Evolutionary conservation across 1,140 invertebrate genomes (phyloP).

Genomic region (Drosophila pachea): DNA sequence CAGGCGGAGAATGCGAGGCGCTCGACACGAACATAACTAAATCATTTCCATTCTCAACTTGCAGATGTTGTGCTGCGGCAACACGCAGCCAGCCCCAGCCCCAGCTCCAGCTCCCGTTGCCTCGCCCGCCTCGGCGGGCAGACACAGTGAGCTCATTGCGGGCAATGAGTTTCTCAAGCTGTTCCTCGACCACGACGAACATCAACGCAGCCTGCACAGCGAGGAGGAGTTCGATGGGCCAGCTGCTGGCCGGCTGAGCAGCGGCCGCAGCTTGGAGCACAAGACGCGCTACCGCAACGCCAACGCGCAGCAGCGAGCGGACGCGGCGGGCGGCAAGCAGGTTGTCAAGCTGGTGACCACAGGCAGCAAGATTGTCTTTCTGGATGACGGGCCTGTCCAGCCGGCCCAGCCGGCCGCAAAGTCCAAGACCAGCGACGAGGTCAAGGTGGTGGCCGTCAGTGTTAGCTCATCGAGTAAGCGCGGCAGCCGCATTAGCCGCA

Average conservation of each 20-base stretch:
- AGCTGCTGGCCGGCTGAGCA: constrained; percentile 22
- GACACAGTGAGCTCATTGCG: constrained; percentile 72
- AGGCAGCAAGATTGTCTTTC: constrained; percentile 77
- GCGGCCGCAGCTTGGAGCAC: constrained; percentile 59
- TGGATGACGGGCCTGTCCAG: constrained; percentile 61
- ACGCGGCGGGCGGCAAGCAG: constrained; percentile 32
- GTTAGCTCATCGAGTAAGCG: constrained; percentile 73
- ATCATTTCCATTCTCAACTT: constrained; percentile 35
- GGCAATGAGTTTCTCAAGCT: constrained; percentile 78
- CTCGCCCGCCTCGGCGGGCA: constrained; percentile 19
- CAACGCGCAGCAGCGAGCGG: constrained; percentile 26
- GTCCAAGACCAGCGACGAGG: constrained; percentile 56
- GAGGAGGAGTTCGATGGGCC: constrained; percentile 49
- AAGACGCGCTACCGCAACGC: constrained; percentile 62
- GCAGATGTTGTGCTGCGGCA: constrained; percentile 61
- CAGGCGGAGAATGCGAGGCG: constrained; percentile 34
- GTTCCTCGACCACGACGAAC: constrained; percentile 68
- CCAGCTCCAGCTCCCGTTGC: constrained; percentile 28
- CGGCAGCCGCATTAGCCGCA: constrained; percentile 40
- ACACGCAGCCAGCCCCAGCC: constrained; percentile 39
- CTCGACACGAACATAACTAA: constrained; percentile 44
- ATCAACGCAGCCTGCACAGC: constrained; percentile 66
- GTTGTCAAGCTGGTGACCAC: constrained; percentile 71
- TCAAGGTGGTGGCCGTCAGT: constrained; percentile 73
- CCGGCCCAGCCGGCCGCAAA: constrained; percentile 11